Percentiles rank a stretch among this genome's conserved stretches.
Conservation (phyloP, 2,113 vertebrate species). For the Pollimyrus isidori region DNA sequence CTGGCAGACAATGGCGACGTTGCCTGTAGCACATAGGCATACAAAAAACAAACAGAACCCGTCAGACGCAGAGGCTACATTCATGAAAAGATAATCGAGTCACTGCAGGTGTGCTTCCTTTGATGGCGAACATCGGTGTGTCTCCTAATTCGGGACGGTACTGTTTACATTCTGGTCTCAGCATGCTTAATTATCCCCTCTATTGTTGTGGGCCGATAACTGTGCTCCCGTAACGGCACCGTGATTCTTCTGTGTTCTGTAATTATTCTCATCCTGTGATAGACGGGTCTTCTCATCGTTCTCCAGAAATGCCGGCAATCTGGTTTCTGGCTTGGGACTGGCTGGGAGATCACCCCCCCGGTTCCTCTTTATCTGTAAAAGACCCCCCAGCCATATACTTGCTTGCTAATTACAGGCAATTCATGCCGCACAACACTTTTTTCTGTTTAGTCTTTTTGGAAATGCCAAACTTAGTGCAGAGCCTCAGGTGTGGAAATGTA, state of each 20-base stretch:
- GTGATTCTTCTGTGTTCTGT: conserved; percentile 8
- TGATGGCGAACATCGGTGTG: background rate
- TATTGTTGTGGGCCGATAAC: conserved; percentile 3
- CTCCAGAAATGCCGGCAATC: background rate
- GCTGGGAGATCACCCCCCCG: background rate
- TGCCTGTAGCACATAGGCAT: background rate
- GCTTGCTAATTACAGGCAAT: background rate
- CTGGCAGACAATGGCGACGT: background rate
- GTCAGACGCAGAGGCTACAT: background rate
- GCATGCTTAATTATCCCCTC: conserved; percentile 14
- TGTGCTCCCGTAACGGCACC: background rate
- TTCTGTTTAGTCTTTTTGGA: background rate
- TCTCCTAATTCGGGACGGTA: conserved; percentile 8
- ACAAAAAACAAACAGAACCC: background rate
- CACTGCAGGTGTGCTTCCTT: conserved; percentile 1
- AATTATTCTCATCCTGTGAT: conserved; percentile 7
- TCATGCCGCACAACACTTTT: background rate
- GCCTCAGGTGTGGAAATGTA: background rate
- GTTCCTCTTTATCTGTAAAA: background rate
- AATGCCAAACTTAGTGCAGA: background rate
- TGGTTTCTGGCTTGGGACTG: background rate
- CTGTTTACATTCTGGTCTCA: conserved; percentile 9
- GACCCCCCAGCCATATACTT: background rate
- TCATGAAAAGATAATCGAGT: conserved; percentile 6
- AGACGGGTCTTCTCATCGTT: background rate